Percentiles rank a stretch among this genome's conserved stretches.
These are phyloP conservation scores for Schizotus pectinicornis DNA, from an alignment of 2,888 invertebrate genomes.

Conservation along the genomic window DNA sequence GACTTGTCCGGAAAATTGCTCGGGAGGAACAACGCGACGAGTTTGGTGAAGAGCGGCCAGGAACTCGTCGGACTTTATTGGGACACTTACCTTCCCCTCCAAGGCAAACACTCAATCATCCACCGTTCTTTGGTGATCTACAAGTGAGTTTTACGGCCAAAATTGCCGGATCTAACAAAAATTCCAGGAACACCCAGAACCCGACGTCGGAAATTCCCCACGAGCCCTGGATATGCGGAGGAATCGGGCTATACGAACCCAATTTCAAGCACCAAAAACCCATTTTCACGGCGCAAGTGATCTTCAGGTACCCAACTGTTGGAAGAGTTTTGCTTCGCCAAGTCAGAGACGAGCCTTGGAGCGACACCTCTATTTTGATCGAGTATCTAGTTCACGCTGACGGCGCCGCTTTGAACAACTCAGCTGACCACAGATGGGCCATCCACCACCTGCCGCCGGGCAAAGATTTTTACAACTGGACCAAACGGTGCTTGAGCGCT, in stretches of 20 bases:
- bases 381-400: conserved; percentile 89
- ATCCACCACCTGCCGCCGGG: conserved; percentile 81
- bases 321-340: conserved; percentile 85
- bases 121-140: conserved; percentile 83
- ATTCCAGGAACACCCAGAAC: conserved; percentile 60
- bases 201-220: conserved; percentile 54
- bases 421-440: conserved; percentile 81
- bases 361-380: conserved; percentile 83
- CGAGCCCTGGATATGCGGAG: conserved; percentile 69
- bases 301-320: conserved; percentile 81
- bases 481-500: conserved; percentile 79
- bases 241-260: conserved; percentile 67
- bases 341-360: conserved; percentile 77
- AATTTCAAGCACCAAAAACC: conserved; percentile 72
- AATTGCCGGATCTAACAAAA: neutral
- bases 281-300: conserved; percentile 79
- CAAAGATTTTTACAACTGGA: conserved; percentile 91
- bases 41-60: conserved; percentile 72
- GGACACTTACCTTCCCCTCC: conserved; percentile 85
- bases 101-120: conserved; percentile 77
- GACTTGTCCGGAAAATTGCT: conserved; percentile 88
- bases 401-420: conserved; percentile 78
- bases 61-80: conserved; percentile 78
- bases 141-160: conserved; percentile 60
- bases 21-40: conserved; percentile 72